phyloP scores from a whole-genome alignment of 2,888 invertebrate genomes.

The Stenolophus ochropezus region DNA sequence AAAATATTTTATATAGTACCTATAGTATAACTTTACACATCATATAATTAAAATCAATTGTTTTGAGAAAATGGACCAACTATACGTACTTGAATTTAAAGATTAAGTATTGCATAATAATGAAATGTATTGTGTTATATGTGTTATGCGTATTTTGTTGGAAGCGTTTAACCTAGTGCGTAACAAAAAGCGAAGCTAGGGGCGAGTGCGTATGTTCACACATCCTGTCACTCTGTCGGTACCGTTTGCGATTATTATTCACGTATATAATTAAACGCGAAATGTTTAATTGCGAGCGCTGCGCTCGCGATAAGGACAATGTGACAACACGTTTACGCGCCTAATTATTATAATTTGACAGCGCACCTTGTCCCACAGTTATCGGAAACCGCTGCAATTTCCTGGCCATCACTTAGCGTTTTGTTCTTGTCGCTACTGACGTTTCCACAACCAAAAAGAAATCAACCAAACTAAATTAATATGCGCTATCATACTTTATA shows the following conservation, averaged over 20 bases:
- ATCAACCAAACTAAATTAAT: not conserved
- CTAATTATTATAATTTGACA: constrained; percentile 60
- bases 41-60: no score
- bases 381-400: constrained; percentile 44
- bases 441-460: not conserved
- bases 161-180: no score
- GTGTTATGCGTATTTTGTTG: no score
- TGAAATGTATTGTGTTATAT: no score
- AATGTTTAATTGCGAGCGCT: constrained; percentile 54
- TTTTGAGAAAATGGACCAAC: no score
- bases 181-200: not conserved
- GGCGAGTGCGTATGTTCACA: constrained; percentile 4
- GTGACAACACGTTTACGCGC: constrained; percentile 58
- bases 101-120: no score
- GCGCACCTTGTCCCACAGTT: constrained; percentile 18
- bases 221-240: constrained; percentile 22
- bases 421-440: constrained; percentile 13
- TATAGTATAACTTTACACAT: no score
- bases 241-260: constrained; percentile 43
- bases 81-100: no score
- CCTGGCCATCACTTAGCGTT: constrained; percentile 13
- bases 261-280: constrained; percentile 56
- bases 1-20: no score
- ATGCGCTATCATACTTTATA: not conserved
- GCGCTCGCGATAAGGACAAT: constrained; percentile 52